phyloP scores from a whole-genome alignment of 2,113 vertebrate species.

The Athene cunicularia region DNA sequence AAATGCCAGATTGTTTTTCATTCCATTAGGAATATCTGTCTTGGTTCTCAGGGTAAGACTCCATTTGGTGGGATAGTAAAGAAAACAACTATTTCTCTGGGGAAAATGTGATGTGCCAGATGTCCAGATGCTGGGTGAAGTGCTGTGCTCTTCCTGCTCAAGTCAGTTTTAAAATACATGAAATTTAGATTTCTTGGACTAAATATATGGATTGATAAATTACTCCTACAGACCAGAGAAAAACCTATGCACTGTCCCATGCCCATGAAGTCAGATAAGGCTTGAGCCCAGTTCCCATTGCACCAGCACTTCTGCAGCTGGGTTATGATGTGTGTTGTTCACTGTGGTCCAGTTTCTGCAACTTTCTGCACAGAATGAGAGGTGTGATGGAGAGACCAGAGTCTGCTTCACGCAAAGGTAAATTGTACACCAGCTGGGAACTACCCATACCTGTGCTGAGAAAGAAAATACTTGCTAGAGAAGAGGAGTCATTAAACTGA shows the following conservation, averaged over 20 bases:
- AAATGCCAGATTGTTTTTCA: slow-evolving; percentile 58
- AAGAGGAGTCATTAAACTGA: not conserved
- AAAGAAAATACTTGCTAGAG: not conserved
- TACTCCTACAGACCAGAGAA: not conserved
- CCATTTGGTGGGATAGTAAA: not conserved
- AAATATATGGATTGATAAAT: not conserved
- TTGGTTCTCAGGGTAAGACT: slow-evolving; percentile 37
- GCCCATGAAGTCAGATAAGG: not conserved
- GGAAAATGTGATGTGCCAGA: not conserved
- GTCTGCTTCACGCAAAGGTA: not conserved
- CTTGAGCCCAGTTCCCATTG: not conserved
- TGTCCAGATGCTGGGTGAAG: not conserved
- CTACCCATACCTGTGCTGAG: not conserved
- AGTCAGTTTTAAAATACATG: not conserved
- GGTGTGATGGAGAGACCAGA: not conserved
- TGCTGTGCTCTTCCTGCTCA: not conserved
- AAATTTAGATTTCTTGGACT: not conserved
- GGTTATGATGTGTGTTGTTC: not conserved
- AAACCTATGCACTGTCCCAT: not conserved
- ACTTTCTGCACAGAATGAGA: not conserved
- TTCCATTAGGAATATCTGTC: slow-evolving; percentile 30
- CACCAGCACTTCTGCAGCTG: not conserved
- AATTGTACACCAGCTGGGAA: not conserved
- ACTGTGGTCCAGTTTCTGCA: not conserved
- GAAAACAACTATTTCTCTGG: slow-evolving; percentile 23